phyloP scores from a whole-genome alignment of 2,888 invertebrate species.

The Molanna angustata region DNA sequence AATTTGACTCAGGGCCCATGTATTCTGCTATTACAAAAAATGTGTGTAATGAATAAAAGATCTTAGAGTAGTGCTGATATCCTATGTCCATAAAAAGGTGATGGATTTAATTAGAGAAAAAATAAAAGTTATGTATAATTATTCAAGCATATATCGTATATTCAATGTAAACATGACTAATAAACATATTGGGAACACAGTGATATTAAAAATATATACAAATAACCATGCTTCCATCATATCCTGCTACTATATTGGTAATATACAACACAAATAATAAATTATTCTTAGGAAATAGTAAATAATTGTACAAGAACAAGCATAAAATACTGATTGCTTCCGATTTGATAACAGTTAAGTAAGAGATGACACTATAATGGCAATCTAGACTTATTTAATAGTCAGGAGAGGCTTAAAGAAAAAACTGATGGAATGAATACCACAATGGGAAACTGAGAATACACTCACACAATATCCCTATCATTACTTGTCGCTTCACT shows the following conservation, averaged over 20 bases:
- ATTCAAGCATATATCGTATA: slow-evolving; percentile 34
- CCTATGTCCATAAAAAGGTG: too few species aligned
- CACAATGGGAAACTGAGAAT: too few species aligned
- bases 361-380: slow-evolving; percentile 30
- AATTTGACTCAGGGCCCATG: too few species aligned
- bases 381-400: slow-evolving; percentile 25
- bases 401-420: slow-evolving; percentile 16
- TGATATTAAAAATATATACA: slow-evolving; percentile 35
- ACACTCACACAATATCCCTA: too few species aligned
- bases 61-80: too few species aligned
- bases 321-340: slow-evolving; percentile 34
- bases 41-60: too few species aligned
- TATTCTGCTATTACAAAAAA: too few species aligned
- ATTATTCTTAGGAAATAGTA: slow-evolving; percentile 31
- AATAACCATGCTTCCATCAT: slow-evolving; percentile 33
- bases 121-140: slow-evolving; percentile 27
- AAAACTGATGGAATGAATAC: slow-evolving; percentile 5
- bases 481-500: not conserved
- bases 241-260: slow-evolving; percentile 19
- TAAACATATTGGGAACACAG: slow-evolving; percentile 34
- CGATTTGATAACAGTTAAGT: slow-evolving; percentile 26
- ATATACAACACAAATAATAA: slow-evolving; percentile 33
- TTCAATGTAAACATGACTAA: slow-evolving; percentile 34
- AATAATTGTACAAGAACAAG: slow-evolving; percentile 33
- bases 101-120: too few species aligned